A percentile compares a stretch with the other conserved stretches of the same genome.
Conservation (phyloP, 2,113 vertebrate genomes). For the Cinclus mexicanus region DNA sequence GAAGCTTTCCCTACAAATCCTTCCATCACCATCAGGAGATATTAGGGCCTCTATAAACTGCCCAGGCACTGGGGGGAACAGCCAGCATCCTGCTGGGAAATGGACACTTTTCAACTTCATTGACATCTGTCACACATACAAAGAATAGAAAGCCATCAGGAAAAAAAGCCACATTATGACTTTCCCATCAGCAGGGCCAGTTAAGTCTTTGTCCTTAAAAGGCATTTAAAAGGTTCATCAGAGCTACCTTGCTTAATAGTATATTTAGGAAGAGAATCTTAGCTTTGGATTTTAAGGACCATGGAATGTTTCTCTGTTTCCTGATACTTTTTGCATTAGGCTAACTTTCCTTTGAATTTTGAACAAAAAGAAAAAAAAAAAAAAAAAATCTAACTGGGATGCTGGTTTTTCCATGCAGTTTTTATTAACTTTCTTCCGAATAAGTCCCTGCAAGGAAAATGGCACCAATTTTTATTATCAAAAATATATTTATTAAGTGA, state of each 20-base stretch:
- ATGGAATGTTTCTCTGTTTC: slow-evolving; percentile 26
- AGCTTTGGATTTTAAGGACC: slow-evolving; percentile 36
- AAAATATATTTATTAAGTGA: slow-evolving; percentile 80
- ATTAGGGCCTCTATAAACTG: slow-evolving; percentile 39
- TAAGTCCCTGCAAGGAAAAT: slow-evolving; percentile 72
- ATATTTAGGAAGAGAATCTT: slow-evolving; percentile 55
- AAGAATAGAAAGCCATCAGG: neutral
- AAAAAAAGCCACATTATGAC: neutral
- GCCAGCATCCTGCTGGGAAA: slow-evolving; percentile 44
- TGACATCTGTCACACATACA: slow-evolving; percentile 41
- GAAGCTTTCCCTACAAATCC: slow-evolving; percentile 52
- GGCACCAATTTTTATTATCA: slow-evolving; percentile 77
- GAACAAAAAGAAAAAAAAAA: neutral
- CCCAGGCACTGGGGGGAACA: slow-evolving; percentile 17
- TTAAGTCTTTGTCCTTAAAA: slow-evolving; percentile 36
- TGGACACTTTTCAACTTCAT: slow-evolving; percentile 61
- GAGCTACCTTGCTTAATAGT: slow-evolving; percentile 1
- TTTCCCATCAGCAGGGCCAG: slow-evolving; percentile 56
- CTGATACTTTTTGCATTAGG: slow-evolving; percentile 17
- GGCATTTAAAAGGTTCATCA: neutral
- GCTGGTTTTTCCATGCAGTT: slow-evolving; percentile 75
- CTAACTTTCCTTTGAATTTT: slow-evolving; percentile 61
- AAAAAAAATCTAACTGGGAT: slow-evolving; percentile 5
- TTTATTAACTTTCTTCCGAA: slow-evolving; percentile 75
- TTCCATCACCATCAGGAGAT: slow-evolving; percentile 21